phyloP scores from a whole-genome alignment of 2,113 vertebrate genomes.

The Cichladusa arquata region DNA sequence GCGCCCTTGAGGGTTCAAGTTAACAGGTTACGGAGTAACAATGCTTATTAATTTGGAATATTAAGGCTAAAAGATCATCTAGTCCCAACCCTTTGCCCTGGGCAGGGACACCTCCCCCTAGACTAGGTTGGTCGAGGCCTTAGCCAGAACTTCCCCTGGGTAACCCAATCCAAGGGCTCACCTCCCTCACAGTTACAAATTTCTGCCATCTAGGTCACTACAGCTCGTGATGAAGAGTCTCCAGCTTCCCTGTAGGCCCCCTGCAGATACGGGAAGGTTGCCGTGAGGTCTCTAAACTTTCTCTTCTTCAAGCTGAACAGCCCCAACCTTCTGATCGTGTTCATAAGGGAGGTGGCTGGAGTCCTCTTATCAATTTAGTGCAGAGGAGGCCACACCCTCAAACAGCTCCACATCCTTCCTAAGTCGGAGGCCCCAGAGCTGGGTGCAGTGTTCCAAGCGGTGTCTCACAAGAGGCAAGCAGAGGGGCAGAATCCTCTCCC shows the following conservation, averaged over 20 bases:
- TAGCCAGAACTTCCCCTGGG: too few species aligned
- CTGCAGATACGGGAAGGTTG: not conserved
- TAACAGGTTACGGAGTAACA: not conserved
- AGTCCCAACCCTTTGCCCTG: not conserved
- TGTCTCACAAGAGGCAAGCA: not conserved
- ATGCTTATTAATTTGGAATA: not conserved
- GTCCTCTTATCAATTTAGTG: not conserved
- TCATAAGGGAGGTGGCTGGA: not conserved
- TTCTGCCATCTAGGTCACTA: not conserved
- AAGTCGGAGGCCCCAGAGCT: not conserved
- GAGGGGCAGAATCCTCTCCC: not conserved
- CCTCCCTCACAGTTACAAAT: not conserved
- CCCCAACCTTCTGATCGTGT: not conserved
- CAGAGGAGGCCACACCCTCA: not conserved
- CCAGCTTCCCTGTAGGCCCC: not conserved
- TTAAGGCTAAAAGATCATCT: not conserved
- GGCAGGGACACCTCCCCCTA: not conserved
- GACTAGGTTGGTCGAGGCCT: not conserved
- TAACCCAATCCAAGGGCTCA: not conserved
- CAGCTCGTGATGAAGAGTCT: not conserved
- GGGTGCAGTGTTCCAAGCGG: not conserved
- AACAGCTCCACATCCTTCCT: too few species aligned
- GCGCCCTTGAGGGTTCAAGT: not conserved
- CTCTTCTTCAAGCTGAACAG: not conserved
- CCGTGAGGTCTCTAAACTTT: not conserved